A percentile compares a stretch with the other conserved stretches of the same genome.
Conservation (phyloP, 2,113 vertebrate genomes). For the Calonectris borealis region DNA sequence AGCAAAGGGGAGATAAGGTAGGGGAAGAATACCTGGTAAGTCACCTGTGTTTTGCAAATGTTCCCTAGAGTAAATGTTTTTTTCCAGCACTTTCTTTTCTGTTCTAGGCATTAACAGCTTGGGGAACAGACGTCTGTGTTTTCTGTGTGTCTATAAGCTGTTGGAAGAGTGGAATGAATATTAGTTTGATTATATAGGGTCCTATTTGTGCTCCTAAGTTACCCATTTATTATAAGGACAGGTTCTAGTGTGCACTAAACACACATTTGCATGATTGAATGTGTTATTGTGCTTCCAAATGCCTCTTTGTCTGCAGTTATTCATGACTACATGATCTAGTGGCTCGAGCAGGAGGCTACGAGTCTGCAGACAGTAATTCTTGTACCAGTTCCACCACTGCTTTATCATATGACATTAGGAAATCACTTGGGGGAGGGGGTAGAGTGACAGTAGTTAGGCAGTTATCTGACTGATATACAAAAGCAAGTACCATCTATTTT, state of each 20-base stretch:
- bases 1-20: neutral
- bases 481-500: neutral
- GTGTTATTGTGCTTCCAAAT: neutral
- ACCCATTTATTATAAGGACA: neutral
- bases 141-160: neutral
- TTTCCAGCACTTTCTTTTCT: neutral
- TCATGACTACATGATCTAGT: neutral
- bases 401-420: neutral
- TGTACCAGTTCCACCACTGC: neutral
- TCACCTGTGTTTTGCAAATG: neutral
- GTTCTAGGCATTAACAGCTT: neutral
- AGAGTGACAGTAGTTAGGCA: neutral
- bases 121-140: neutral
- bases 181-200: neutral
- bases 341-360: neutral
- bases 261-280: neutral
- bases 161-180: neutral
- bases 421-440: neutral
- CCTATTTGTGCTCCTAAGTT: neutral
- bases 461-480: neutral
- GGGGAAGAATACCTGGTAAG: neutral
- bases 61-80: neutral
- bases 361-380: neutral
- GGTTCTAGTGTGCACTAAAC: neutral
- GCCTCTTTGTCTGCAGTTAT: neutral